Base-by-base conservation (phyloP, 2,797 vertebrate genomes). In the Microcaecilia unicolor region DNA sequence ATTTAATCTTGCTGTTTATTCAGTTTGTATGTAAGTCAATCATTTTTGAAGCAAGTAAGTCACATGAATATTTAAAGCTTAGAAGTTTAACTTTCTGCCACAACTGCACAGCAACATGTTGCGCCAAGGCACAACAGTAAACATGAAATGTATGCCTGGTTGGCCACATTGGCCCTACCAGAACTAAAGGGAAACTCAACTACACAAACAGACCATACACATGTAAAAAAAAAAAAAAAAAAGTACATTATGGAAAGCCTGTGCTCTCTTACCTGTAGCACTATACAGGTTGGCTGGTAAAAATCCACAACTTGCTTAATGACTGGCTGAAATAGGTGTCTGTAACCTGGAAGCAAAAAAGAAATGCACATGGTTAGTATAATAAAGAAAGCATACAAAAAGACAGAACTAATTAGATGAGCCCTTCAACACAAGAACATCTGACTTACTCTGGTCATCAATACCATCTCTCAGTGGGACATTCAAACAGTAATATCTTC, bases 221-320 rank as follows among this genome's bases (percentile, higher is more conserved):
- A 28, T 27, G 12, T 28, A 16, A 17, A 9, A 33, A 27, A 8
- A 5, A 33, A 28, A 16, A 17, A 9, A 33, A 27, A 8, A 5
- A 33, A 9, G 6, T 16, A 34, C 4, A 34, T 13, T 13, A 20
- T 20, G 20, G 19, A 6, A 9, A n/a, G n/a, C n/a, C n/a, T n/a
- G n/a, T n/a, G n/a, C n/a, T 20, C n/a, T 10, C 13, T 68, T 78
- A 97, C 95, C 91, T 98, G 95, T 8, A 99, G 78, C 11, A 99
- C 95, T 28, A 99, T 98, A 68, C 95, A 98, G 1, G 95, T 99
- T 1, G 95, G 95, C 71, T 98, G 95, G 58, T 98, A 99, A 67
- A 89, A 99, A 64, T 99, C 95, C 48, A 98, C 86, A 58, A 99
- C 95, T 67, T 98, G 95, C 59, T 92, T 99, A 59, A 99, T 97